Evolutionary conservation across 2,797 vertebrate genomes (phyloP), one percentile per base, ranked within the genome.

Genomic region (Anguilla pacifica): DNA sequence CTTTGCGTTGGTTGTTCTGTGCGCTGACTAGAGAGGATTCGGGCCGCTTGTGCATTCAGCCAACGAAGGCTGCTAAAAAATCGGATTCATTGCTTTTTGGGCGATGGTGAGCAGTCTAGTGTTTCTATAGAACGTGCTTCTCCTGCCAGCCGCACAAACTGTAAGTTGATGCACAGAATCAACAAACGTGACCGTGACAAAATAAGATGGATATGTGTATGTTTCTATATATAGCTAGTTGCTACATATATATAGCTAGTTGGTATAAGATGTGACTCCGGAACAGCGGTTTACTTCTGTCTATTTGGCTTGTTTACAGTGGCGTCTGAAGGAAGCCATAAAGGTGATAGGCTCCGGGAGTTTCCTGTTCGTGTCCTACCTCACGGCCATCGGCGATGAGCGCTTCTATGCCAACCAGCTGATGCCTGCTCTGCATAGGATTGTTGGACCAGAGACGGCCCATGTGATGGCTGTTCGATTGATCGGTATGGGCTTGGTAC

Each of bases 351-450:
- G 97, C 51, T 96, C 97, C 0, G 98, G 98, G 35, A 93, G 96
- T 79, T 89, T 97, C 57, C 90, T 99, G 84, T 97, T 98, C 57
- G 91, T 96, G 67, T 96, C 97, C 55, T 97, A 96, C 92, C 96
- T 98, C 91, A 97, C 95, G 0, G 94, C 90, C 0, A 87, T 91
- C 0, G 97, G 98, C 77, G 97, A 99, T 89, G 98, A 99, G 88
- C 93, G 85, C 87, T 97, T 99, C 91, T 99, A 97, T 10, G 87
- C 96, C 57, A 92, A 94, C 57, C 93, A 93, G 57, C 92, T 98
- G 89, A 98, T 99, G 96, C 98, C 98, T 0, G 82, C 94, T 19
- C 92, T 98, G 84, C 97, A 97, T 93, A 94, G 93, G 84, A 79
- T 96, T 89, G 93, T 98, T 83, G 96, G 96, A 2, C 95, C 98